Conservation (phyloP, 2,113 vertebrate genomes). For the Mus musculus region GRCm39 chr11:121267001-121267500, state of each 20-base stretch:
- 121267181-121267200: background rate
- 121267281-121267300: background rate
- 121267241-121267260: background rate
- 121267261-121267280: background rate
- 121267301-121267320: background rate
- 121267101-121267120: background rate
- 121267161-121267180: background rate
- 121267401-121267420: background rate
- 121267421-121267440: background rate
- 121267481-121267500: background rate
- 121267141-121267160: background rate
- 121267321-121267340: background rate
- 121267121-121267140: background rate
- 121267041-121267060: background rate
- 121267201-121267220: background rate
- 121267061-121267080: background rate
- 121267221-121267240: background rate
- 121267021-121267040: background rate
- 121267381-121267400: background rate
- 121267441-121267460: background rate
- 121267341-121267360: background rate
- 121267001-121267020: background rate
- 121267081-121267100: background rate
- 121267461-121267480: background rate
- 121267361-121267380: background rate